Evolutionary conservation across 1,140 invertebrate genomes (phyloP).

Genomic region (Brachionus asplanchnoidis): DNA sequence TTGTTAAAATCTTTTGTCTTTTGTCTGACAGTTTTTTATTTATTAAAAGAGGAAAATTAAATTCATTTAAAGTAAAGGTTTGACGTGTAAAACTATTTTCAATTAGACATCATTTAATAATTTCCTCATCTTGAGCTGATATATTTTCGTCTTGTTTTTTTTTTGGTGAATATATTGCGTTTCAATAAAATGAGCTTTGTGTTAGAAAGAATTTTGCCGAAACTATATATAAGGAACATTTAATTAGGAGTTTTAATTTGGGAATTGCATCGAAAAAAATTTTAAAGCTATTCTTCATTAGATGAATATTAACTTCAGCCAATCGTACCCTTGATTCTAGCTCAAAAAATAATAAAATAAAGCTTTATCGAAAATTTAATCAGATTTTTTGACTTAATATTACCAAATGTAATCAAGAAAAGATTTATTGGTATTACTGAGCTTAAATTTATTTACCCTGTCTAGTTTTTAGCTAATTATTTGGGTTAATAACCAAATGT

Average conservation of each 20-base stretch:
- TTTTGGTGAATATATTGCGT: too few species aligned
- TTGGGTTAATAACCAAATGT: neutral
- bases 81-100: too few species aligned
- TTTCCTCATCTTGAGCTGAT: too few species aligned
- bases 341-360: neutral
- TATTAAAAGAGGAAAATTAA: too few species aligned
- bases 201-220: neutral
- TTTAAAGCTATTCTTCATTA: neutral
- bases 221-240: neutral
- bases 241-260: neutral
- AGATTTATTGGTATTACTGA: neutral
- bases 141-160: too few species aligned
- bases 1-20: too few species aligned
- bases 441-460: neutral
- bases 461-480: neutral
- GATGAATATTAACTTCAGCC: neutral
- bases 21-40: too few species aligned
- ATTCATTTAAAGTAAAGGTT: too few species aligned
- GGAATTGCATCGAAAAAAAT: neutral
- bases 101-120: too few species aligned
- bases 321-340: neutral
- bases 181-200: too few species aligned
- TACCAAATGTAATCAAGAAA: neutral
- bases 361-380: neutral
- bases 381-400: neutral